Base-by-base conservation (phyloP, 1,140 invertebrate species). In the Aradophagus sp. region DNA sequence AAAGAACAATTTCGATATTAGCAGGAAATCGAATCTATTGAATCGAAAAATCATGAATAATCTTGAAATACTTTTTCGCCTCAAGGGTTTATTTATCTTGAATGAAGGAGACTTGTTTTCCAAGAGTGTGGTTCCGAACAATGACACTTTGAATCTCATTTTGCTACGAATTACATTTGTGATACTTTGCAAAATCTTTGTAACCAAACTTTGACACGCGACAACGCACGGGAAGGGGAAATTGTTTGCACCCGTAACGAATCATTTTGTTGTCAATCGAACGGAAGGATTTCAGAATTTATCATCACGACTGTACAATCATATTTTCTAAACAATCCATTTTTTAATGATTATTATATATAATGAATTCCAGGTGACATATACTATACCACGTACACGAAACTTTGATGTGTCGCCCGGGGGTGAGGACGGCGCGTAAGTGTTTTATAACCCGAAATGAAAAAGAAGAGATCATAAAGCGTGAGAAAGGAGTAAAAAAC, bases 91-190 rank as follows among this genome's bases (percentile, higher is more conserved):
- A n/a, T n/a, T n/a, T n/a, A n/a, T n/a, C n/a, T n/a, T n/a, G n/a
- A n/a, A n/a, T n/a, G n/a, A n/a, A n/a, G n/a, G n/a, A n/a, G n/a
- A n/a, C n/a, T n/a, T n/a, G n/a, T n/a, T n/a, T n/a, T n/a, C n/a
- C 12, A 10, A 63, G 0, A 10, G 8, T 16, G 32, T 26, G 6
- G 32, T 20, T 12, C 36, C 19, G 50, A 58, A 36, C 0, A 45
- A 36, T 42, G 47, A 69, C 65, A 55, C 38, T 50, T 61, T 68
- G 34, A 68, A 53, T 61, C 56, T 69, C 56, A 38, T 69, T 69
- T 69, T 69, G 66, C 66, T 69, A 69, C 56, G 66, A 61, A 69
- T 69, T 69, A 56, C 34, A 62, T 69, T 69, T 69, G 56, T 69
- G 66, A 68, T 68, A 68, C 55, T 68, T 68, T 68, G 65, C 65